Evolutionary conservation across 2,113 vertebrate genomes (phyloP).

Genomic region (Castor canadensis): DNA sequence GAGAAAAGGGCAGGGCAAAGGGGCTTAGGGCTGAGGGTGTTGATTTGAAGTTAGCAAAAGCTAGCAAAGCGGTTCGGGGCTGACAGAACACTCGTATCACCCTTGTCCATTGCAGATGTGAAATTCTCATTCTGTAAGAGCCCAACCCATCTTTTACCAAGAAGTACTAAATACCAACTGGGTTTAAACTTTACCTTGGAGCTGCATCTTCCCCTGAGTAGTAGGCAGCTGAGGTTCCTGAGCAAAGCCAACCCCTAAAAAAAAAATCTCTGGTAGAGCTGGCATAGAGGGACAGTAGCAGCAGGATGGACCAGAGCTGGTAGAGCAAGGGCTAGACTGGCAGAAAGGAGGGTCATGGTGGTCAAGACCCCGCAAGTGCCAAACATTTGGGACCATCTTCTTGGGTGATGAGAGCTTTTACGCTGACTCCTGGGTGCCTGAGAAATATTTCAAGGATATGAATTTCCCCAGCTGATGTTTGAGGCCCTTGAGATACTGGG

Average conservation of each 20-base stretch:
- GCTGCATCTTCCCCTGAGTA: not conserved
- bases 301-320: not conserved
- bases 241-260: not conserved
- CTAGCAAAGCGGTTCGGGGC: not conserved
- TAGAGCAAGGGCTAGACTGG: not conserved
- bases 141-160: not conserved
- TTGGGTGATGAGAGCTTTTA: not conserved
- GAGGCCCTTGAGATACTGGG: not conserved
- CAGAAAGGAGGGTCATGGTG: accelerated
- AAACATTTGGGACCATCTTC: not conserved
- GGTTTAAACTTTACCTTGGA: not conserved
- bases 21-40: not conserved
- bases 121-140: not conserved
- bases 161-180: not conserved
- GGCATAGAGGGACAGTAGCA: no score
- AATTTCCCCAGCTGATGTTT: not conserved
- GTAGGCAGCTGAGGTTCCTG: not conserved
- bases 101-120: not conserved
- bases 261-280: not conserved
- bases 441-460: not conserved
- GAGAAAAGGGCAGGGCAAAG: not conserved
- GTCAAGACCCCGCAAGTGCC: accelerated
- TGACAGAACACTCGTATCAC: accelerated
- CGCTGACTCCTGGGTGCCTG: not conserved
- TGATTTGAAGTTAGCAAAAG: not conserved